A percentile compares a stretch with the other conserved stretches of the same genome.
Conservation (phyloP, 2,113 vertebrate species). For the Oplegnathus fasciatus region DNA sequence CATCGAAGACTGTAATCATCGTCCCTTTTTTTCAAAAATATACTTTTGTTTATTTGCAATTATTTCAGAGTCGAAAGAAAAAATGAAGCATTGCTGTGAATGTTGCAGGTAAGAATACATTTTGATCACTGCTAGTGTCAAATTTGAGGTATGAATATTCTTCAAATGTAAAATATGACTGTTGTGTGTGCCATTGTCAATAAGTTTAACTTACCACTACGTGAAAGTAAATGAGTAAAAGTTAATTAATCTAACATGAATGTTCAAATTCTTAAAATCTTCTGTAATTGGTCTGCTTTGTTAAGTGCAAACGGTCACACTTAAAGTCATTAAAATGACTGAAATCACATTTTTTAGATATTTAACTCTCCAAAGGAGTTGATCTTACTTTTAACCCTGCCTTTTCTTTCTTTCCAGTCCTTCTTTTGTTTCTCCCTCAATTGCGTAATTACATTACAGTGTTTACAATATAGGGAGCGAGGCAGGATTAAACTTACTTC, state of each 20-base stretch:
- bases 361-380: not conserved
- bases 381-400: constrained; percentile 16
- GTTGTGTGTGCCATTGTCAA: not conserved
- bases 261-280: not conserved
- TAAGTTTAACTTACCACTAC: not conserved
- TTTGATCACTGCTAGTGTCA: not conserved
- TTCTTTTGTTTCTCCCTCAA: constrained; percentile 53
- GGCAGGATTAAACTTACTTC: constrained; percentile 42
- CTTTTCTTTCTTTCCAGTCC: constrained; percentile 12
- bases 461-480: constrained; percentile 57
- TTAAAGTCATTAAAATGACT: not conserved
- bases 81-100: not conserved
- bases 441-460: constrained; percentile 68
- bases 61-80: not conserved
- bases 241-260: not conserved
- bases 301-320: not conserved
- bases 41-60: not conserved
- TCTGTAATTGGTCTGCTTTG: not conserved
- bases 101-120: not conserved
- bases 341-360: constrained; percentile 12
- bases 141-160: not conserved
- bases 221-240: not conserved
- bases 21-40: not conserved
- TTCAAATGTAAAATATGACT: not conserved
- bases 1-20: not conserved